Percentiles rank a stretch among this genome's conserved stretches.
Conservation (phyloP, 1,140 invertebrate species). For the Cydia amplana region DNA sequence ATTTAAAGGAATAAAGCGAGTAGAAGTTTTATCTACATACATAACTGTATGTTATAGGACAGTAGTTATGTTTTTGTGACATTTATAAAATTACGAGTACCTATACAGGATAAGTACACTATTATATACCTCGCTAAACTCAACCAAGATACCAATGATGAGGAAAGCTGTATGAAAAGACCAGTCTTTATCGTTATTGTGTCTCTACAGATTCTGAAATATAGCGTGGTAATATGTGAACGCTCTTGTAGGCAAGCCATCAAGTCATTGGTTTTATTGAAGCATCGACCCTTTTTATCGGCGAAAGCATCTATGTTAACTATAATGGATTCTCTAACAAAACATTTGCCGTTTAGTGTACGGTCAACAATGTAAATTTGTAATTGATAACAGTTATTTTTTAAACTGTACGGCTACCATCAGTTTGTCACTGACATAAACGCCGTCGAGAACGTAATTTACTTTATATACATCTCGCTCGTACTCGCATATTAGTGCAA, state of each 20-base stretch:
- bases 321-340: constrained; percentile 25
- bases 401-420: no score
- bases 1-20: no score
- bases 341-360: background rate
- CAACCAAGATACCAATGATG: background rate
- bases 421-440: no score
- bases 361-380: background rate
- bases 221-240: constrained; percentile 16
- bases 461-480: no score
- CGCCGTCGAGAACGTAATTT: no score
- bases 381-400: background rate
- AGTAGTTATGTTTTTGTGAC: no score
- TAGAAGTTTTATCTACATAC: no score
- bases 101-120: no score
- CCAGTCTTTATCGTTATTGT: background rate
- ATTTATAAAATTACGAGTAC: no score
- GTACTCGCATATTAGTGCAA: no score
- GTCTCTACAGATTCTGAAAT: constrained; percentile 14
- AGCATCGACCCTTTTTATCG: constrained; percentile 27
- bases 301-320: constrained; percentile 12
- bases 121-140: no score
- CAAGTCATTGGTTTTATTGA: constrained; percentile 29
- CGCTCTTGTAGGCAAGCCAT: constrained; percentile 2
- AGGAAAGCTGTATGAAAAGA: background rate
- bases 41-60: no score